Base-by-base conservation (phyloP, 1,140 invertebrate species). In the Aphidius ervi region DNA sequence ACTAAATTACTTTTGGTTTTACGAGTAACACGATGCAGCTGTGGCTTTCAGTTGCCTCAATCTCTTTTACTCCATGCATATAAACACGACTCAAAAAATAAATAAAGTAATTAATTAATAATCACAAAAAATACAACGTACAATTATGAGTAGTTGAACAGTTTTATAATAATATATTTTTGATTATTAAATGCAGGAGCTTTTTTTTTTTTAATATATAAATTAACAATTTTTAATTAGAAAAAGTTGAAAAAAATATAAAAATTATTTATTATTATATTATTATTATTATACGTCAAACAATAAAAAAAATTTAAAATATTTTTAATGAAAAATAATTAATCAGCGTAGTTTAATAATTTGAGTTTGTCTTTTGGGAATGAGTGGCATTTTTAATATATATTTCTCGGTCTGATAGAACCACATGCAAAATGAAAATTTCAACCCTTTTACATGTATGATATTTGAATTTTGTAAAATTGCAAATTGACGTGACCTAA, bases 401-500 rank as follows among this genome's bases (percentile, higher is more conserved):
- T 31, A 31, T 31, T 31, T 31, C 4, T 31, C 23, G 23, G 23
- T 31, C 23, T 31, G 23, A 4, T 31, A 1, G 23, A 31, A 31
- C 23, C 23, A 49, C 52, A 46, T 39, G 42, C 10, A 54, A 50
- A 48, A 37, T 20, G 50, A 48, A 16, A n/a, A 23, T 42, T 59
- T 56, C 58, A 41, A 37, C 54, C 48, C 58, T 61, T 64, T 58
- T 64, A 31, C 45, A 57, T 42, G 9, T n/a, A 37, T 8, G 43
- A 40, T 9, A 54, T 56, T 58, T 57, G 40, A 31, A 52, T 64
- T 66, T 48, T 20, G 46, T 39, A 58, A 56, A 59, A 59, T 53
- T 64, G 60, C 62, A 64, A 67, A 67, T 67, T 64, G 63, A 63
- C 62, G 47, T 54, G 63, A 64, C 65, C 65, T 54, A 54, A 55